Conservation (phyloP, 2,888 invertebrate genomes). For the Leucophenga montana region DNA sequence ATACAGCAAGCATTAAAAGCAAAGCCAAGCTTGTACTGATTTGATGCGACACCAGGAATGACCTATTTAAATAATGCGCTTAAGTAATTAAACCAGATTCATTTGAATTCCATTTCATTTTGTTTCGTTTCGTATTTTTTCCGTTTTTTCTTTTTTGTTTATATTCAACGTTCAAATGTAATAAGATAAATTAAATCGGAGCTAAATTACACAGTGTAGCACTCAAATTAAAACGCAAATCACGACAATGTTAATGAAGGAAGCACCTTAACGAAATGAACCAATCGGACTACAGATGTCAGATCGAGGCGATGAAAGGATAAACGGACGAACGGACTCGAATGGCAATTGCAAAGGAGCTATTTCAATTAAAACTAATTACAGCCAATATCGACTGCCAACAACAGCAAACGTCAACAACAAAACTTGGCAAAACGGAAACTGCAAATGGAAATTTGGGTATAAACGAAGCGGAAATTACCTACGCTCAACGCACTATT, state of each 20-base stretch:
- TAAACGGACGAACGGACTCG: slow-evolving; percentile 1
- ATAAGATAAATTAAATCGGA: slow-evolving; percentile 62
- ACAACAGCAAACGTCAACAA: slow-evolving; percentile 58
- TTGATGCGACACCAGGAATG: slow-evolving; percentile 4
- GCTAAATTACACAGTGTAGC: slow-evolving; percentile 40
- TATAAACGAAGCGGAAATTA: slow-evolving; percentile 36
- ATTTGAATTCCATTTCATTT: slow-evolving; percentile 9
- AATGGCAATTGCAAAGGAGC: slow-evolving; percentile 53
- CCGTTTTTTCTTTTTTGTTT: not conserved
- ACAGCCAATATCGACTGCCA: slow-evolving; percentile 67
- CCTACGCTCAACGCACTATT: too few species aligned
- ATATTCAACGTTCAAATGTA: slow-evolving; percentile 9
- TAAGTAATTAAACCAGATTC: slow-evolving; percentile 13
- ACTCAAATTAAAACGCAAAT: slow-evolving; percentile 63
- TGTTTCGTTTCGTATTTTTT: not conserved
- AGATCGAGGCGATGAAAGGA: not conserved
- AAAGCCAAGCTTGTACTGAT: not conserved
- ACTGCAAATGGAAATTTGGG: slow-evolving; percentile 20
- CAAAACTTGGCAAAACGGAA: slow-evolving; percentile 19
- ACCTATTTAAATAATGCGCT: too few species aligned
- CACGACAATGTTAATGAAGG: slow-evolving; percentile 43
- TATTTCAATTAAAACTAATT: slow-evolving; percentile 71
- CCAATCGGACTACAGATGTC: not conserved
- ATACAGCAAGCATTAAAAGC: not conserved
- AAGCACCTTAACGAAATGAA: not conserved